phyloP scores from a whole-genome alignment of 2,113 vertebrate genomes.

The Lasiurus borealis region DNA sequence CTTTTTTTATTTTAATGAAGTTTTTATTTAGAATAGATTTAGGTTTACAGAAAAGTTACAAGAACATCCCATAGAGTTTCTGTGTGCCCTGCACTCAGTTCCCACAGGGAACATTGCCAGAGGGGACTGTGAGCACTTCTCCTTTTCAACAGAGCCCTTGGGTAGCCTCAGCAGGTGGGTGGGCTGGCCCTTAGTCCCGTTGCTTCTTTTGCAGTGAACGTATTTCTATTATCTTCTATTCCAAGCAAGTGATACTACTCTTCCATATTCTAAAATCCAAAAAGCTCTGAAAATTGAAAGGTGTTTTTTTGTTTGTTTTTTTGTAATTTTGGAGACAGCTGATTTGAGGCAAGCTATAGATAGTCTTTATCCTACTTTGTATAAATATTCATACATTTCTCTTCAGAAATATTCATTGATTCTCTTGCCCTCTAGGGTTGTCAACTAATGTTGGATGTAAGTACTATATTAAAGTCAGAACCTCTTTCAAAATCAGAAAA shows the following conservation, averaged over 20 bases:
- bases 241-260: background rate
- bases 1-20: background rate
- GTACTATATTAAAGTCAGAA: background rate
- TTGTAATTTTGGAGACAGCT: constrained; percentile 34
- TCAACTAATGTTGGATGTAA: background rate
- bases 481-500: constrained; percentile 11
- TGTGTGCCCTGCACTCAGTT: background rate
- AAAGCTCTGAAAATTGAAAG: background rate
- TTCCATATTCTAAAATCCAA: background rate
- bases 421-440: background rate
- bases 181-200: background rate
- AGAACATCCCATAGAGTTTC: background rate
- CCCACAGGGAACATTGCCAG: accelerated
- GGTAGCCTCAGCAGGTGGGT: accelerated
- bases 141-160: background rate
- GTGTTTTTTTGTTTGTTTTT: background rate
- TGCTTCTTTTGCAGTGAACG: background rate
- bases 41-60: background rate
- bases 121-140: background rate
- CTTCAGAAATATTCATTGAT: constrained; percentile 3
- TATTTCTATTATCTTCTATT: background rate
- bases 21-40: constrained; percentile 19
- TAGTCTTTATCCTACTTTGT: background rate
- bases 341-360: background rate
- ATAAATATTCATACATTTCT: constrained; percentile 11